Evolutionary conservation across 2,888 invertebrate species (phyloP).

Genomic region (Fragum whitleyi): DNA sequence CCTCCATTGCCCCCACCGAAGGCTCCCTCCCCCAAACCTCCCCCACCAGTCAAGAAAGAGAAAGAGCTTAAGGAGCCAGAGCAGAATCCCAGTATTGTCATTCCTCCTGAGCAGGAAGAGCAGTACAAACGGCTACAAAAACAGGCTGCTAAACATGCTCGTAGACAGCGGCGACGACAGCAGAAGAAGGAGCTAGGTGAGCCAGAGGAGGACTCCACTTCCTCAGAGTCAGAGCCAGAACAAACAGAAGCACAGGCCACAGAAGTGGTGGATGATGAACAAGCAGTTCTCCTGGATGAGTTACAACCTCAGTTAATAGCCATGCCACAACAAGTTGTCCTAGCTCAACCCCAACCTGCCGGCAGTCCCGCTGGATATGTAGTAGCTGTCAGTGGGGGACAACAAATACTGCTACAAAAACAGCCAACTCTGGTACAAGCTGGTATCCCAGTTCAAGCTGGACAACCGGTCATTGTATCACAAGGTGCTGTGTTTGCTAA

Average conservation of each 20-base stretch:
- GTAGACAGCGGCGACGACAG: constrained; percentile 89
- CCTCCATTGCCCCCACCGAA: constrained; percentile 80
- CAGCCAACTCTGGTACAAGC: constrained; percentile 61
- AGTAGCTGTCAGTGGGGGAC: constrained; percentile 64
- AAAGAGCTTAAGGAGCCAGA: constrained; percentile 70
- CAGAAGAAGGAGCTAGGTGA: constrained; percentile 85
- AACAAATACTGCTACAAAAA: constrained; percentile 71
- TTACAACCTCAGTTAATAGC: constrained; percentile 60
- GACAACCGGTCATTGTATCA: constrained; percentile 77
- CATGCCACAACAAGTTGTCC: constrained; percentile 66
- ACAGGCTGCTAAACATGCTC: constrained; percentile 92
- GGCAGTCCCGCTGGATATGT: constrained; percentile 64
- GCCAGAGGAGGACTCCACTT: constrained; percentile 73
- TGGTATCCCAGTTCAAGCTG: constrained; percentile 76
- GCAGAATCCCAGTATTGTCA: constrained; percentile 73
- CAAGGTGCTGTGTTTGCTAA: constrained; percentile 58
- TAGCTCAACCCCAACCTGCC: constrained; percentile 65
- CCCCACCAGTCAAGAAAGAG: constrained; percentile 77
- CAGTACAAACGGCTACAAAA: constrained; percentile 86
- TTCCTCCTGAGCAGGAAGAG: constrained; percentile 83
- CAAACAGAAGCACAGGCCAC: constrained; percentile 63
- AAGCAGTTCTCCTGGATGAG: constrained; percentile 60
- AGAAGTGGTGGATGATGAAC: constrained; percentile 69
- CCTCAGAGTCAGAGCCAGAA: constrained; percentile 71
- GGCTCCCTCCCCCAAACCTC: constrained; percentile 79